A percentile compares a stretch with the other conserved stretches of the same genome.
Evolutionary conservation across 2,797 vertebrate genomes (phyloP).

Genomic region (Neostethus bicornis): DNA sequence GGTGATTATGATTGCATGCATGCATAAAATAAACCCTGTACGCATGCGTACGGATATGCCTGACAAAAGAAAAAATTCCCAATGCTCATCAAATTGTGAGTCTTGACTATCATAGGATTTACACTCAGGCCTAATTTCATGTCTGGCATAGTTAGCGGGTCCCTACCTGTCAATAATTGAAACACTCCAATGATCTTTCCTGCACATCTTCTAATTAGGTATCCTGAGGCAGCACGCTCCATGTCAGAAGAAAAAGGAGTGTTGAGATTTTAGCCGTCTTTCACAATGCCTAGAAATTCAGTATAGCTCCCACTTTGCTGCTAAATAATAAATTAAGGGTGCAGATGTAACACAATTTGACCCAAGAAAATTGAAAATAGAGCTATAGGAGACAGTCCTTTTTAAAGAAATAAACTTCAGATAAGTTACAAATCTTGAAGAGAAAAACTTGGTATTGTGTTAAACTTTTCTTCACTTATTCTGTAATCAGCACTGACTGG

Average conservation of each 20-base stretch:
- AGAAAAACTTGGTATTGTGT: background rate
- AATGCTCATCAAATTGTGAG: background rate
- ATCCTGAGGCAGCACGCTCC: constrained; percentile 21
- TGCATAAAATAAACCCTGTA: no score
- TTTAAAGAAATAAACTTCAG: background rate
- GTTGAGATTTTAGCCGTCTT: constrained; percentile 39
- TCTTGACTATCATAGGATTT: constrained; percentile 13
- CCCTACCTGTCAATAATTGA: constrained; percentile 61
- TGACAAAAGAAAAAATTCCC: background rate
- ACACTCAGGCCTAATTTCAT: constrained; percentile 45
- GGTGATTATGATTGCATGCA: no score
- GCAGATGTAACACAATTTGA: background rate
- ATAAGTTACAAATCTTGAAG: background rate
- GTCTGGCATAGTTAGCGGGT: constrained; percentile 39
- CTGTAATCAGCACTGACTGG: background rate
- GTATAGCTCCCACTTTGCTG: constrained; percentile 17
- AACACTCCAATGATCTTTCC: constrained; percentile 41
- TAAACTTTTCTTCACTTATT: background rate
- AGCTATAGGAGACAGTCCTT: background rate
- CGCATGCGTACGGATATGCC: no score
- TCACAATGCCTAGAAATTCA: constrained; percentile 10
- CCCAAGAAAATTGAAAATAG: background rate
- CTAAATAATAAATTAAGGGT: constrained; percentile 25
- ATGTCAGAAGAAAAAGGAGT: constrained; percentile 25
- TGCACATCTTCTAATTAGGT: constrained; percentile 56